Percentiles rank a stretch among this genome's conserved stretches.
These are phyloP conservation scores for Leucopsar rothschildi DNA, from an alignment of 2,113 vertebrate species.

Conservation along the genomic window DNA sequence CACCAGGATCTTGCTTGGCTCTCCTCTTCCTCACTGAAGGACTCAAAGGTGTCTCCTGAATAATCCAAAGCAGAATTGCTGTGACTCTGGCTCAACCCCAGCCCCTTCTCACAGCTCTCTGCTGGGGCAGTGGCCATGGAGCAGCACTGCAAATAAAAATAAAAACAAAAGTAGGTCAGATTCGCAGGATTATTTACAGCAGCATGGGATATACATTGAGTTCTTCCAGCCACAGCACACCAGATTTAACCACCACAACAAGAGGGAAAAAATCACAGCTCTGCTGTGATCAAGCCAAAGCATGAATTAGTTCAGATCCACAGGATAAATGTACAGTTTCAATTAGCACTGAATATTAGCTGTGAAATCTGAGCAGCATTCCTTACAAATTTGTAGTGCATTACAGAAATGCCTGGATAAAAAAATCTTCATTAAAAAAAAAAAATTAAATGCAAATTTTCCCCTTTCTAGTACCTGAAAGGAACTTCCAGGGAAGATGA, in stretches of 20 bases:
- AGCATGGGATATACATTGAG: fast-evolving
- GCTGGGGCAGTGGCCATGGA: not conserved
- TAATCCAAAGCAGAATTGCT: not conserved
- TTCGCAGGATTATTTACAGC: not conserved
- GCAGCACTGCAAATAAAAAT: not conserved
- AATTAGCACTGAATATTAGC: not conserved
- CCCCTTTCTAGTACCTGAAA: not conserved
- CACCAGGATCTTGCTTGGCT: not conserved
- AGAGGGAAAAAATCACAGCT: not conserved
- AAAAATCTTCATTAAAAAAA: not conserved
- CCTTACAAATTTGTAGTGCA: not conserved
- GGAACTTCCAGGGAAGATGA: not conserved
- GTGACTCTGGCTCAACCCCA: not conserved
- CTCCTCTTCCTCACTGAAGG: not conserved
- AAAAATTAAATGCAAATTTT: not conserved
- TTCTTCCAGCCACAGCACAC: not conserved
- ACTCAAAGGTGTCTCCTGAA: constrained; percentile 13
- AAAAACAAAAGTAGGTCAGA: not conserved
- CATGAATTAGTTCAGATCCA: not conserved
- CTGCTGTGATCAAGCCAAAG: not conserved
- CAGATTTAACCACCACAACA: not conserved
- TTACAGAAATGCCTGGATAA: not conserved
- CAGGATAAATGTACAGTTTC: not conserved
- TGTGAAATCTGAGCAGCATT: not conserved
- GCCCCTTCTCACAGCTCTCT: not conserved